Evolutionary conservation across 2,797 vertebrate species (phyloP), one percentile per base, ranked within the genome.

Genomic region (Ptychobarbus kaznakovi): DNA sequence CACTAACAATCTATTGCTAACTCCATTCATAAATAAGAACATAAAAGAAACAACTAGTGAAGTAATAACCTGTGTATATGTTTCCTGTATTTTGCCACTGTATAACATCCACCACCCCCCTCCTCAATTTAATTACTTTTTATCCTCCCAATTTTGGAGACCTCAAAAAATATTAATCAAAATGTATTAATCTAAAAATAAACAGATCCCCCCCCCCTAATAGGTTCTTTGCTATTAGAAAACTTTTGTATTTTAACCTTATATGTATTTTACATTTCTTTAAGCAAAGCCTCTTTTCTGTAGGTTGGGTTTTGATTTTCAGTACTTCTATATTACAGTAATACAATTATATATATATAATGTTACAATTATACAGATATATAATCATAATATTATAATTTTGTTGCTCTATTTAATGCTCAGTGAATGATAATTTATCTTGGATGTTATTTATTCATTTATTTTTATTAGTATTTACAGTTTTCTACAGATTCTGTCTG

Each of bases 371-470:
- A 49, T 49, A 28, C 20, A 15, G 20, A 51, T 74, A 32, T 32
- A 32, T 56, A 11, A 76, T 9, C 6, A 76, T 7, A n/a, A 53
- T 5, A 51, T 0, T 6, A 44, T 3, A 0, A 15, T 44, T 72
- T 15, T 44, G 5, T 35, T 53, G 16, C 28, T 53, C 49, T 22
- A 6, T 46, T 74, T 32, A 32, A 49, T 6, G 7, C 7, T 7
- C 18, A 18, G 6, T 28, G 5, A 32, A 15, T 15, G 25, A 6
- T 5, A 7, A 75, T 53, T 53, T 22, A 7, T 75, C 20, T 35
- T 1, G 4, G 10, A 35, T 75, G 0, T 2, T 7, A 13, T n/a
- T 1, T 12, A 6, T 6, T 2, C 0, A 13, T 44, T 38, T 65
- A 0, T 32, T 8, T 38, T 20, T 44, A 3, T 44, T 72, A 3